Evolutionary conservation across 2,113 vertebrate species (phyloP).

Genomic region (Muntiacus muntjak): DNA sequence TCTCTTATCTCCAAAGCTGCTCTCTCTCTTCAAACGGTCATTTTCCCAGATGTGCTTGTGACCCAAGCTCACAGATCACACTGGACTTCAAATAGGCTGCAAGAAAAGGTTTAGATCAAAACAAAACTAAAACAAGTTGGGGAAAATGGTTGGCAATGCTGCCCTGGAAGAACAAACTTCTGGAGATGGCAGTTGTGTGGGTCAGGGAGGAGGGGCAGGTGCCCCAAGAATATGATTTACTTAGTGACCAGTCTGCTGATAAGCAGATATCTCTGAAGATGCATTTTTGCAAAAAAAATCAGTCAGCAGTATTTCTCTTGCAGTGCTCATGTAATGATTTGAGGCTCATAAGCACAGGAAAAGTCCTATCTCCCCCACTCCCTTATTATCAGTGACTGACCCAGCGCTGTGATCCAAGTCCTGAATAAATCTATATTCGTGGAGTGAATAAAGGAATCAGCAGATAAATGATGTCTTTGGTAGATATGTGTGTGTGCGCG

Average conservation of each 20-base stretch:
- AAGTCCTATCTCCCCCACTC: neutral
- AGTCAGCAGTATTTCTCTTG: neutral
- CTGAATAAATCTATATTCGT: neutral
- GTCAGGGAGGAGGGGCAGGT: neutral
- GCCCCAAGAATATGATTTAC: neutral
- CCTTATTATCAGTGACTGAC: neutral
- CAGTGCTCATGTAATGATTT: neutral
- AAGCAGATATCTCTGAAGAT: conserved; percentile 8
- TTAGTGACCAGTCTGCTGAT: neutral
- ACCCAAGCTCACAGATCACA: neutral
- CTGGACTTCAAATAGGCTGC: neutral
- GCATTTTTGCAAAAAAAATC: neutral
- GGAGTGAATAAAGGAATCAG: neutral
- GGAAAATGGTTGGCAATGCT: neutral
- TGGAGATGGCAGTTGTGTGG: neutral
- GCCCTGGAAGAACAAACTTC: neutral
- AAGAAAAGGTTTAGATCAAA: conserved; percentile 15
- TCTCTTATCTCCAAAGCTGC: neutral
- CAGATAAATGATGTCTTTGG: neutral
- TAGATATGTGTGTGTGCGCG: neutral
- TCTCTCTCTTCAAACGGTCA: conserved; percentile 14
- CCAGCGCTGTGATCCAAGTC: neutral
- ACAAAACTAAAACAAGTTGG: neutral
- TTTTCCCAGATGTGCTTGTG: conserved; percentile 9
- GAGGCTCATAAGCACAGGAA: neutral